phyloP scores from a whole-genome alignment of 2,113 vertebrate genomes.

The Lycaon pictus region DNA sequence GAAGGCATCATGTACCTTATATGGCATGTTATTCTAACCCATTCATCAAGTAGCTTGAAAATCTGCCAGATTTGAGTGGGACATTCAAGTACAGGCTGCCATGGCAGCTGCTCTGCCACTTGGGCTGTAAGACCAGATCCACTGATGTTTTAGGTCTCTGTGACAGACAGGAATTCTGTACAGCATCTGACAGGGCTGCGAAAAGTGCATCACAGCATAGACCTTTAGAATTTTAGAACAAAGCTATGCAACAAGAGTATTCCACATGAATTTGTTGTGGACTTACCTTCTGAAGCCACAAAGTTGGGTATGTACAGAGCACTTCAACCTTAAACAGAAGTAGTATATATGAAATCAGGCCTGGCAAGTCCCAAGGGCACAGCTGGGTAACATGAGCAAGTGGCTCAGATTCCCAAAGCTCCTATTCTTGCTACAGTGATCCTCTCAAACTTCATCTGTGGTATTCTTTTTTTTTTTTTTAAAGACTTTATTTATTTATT shows the following conservation, averaged over 20 bases:
- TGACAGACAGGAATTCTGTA: background rate
- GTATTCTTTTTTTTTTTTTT: too few relatives aligned
- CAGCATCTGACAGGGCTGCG: background rate
- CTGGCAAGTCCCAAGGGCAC: background rate
- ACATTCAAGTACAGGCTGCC: background rate
- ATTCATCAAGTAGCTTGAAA: background rate
- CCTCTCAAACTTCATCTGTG: background rate
- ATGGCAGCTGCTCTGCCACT: background rate
- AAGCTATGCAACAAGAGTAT: background rate
- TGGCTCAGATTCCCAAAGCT: background rate
- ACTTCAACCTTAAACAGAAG: background rate
- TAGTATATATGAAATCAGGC: background rate
- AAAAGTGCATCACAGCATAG: background rate
- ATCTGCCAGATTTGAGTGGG: background rate
- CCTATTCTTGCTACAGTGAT: background rate
- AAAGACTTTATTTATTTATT: too few relatives aligned
- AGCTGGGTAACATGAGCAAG: background rate
- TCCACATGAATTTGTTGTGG: background rate
- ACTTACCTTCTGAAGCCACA: background rate
- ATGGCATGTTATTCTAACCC: background rate
- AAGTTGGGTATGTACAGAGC: background rate
- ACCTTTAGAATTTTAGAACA: background rate
- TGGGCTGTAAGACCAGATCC: background rate
- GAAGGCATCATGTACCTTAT: background rate
- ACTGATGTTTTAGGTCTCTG: background rate